Evolutionary conservation across 2,888 invertebrate genomes (phyloP).

Genomic region (Bursaphelenchus okinawaensis): DNA sequence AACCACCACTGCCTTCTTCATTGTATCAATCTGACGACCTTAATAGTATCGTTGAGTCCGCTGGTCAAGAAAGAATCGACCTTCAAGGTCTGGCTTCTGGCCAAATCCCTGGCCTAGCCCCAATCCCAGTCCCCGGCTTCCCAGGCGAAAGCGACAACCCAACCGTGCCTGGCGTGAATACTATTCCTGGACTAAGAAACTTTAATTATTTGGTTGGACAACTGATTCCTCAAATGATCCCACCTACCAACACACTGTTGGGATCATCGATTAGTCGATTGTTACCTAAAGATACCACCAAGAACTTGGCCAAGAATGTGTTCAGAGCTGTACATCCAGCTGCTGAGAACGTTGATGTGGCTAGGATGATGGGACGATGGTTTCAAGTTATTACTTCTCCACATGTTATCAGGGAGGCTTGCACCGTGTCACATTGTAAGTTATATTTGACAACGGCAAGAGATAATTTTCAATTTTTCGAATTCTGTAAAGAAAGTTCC

Average conservation of each 20-base stretch:
- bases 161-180: slow-evolving; percentile 58
- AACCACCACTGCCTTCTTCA: slow-evolving; percentile 26
- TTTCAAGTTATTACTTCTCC: slow-evolving; percentile 59
- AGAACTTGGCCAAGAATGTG: slow-evolving; percentile 58
- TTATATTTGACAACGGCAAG: too few relatives aligned
- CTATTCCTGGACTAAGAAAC: slow-evolving; percentile 58
- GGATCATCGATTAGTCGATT: slow-evolving; percentile 57
- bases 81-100: slow-evolving; percentile 48
- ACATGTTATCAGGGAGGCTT: slow-evolving; percentile 58
- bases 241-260: slow-evolving; percentile 57
- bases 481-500: too few relatives aligned
- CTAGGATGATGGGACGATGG: slow-evolving; percentile 59
- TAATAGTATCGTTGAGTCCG: slow-evolving; percentile 45
- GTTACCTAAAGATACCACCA: slow-evolving; percentile 57
- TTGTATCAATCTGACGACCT: slow-evolving; percentile 48
- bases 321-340: slow-evolving; percentile 56
- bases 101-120: slow-evolving; percentile 55
- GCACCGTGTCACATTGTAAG: slow-evolving; percentile 58
- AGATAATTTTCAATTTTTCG: too few relatives aligned
- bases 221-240: slow-evolving; percentile 58
- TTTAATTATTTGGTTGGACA: slow-evolving; percentile 58
- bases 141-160: slow-evolving; percentile 55
- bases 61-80: slow-evolving; percentile 50
- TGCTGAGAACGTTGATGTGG: slow-evolving; percentile 57
- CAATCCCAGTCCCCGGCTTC: slow-evolving; percentile 40